Evolutionary conservation across 2,113 vertebrate genomes (phyloP).

Genomic region (Trachemys scripta): DNA sequence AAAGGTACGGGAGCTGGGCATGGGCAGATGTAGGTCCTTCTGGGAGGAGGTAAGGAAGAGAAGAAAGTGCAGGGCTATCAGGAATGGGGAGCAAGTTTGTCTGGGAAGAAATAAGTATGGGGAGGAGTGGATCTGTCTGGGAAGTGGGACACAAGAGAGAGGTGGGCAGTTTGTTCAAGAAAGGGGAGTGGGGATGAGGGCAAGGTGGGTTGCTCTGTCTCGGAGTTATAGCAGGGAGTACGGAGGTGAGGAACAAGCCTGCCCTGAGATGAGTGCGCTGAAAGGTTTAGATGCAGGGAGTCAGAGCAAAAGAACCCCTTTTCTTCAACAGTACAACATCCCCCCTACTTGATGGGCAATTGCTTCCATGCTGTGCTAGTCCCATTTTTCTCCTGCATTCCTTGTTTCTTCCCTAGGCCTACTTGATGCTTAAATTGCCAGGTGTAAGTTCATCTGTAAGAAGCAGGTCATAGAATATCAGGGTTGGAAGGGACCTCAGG

Average conservation of each 20-base stretch:
- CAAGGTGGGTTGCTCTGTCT: not conserved
- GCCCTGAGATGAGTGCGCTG: not conserved
- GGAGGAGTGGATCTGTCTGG: not conserved
- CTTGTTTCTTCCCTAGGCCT: not conserved
- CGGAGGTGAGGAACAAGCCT: conserved; percentile 6
- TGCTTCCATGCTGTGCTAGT: conserved; percentile 1
- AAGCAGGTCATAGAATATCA: not conserved
- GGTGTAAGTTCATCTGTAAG: not conserved
- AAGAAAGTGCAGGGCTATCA: not conserved
- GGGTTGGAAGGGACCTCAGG: no score
- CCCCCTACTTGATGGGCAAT: not conserved
- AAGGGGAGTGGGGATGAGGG: not conserved
- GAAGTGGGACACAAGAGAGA: not conserved
- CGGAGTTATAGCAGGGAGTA: not conserved
- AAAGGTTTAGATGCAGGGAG: not conserved
- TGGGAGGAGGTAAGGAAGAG: not conserved
- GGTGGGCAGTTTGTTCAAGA: not conserved
- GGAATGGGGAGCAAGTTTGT: not conserved
- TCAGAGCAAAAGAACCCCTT: not conserved
- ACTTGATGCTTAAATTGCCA: no score
- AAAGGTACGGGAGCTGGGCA: not conserved
- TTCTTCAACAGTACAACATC: not conserved
- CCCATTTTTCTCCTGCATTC: not conserved
- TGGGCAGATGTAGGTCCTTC: not conserved
- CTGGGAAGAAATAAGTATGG: not conserved